These are phyloP conservation scores for Ferdinandea cuprea DNA, from an alignment of 2,888 invertebrate species.

Conservation along the genomic window DNA sequence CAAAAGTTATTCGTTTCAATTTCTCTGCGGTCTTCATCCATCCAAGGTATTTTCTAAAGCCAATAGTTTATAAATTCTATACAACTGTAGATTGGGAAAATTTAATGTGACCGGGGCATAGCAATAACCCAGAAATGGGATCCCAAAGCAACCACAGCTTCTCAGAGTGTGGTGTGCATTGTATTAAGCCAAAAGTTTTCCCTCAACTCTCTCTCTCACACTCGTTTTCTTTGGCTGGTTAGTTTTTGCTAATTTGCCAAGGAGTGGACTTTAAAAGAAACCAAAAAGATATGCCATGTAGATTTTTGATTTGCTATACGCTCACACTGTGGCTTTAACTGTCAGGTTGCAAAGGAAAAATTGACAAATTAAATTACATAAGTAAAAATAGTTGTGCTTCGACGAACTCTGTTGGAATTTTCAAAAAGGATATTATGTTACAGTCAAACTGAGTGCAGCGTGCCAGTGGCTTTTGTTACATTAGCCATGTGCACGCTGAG, in stretches of 20 bases:
- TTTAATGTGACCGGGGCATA: conserved; percentile 44
- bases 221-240: too few relatives aligned
- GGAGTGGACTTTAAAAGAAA: conserved; percentile 34
- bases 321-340: background rate
- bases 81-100: conserved; percentile 48
- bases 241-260: conserved; percentile 46
- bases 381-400: background rate
- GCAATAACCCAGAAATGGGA: conserved; percentile 7
- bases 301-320: conserved; percentile 3
- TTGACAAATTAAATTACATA: conserved; percentile 45
- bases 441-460: background rate
- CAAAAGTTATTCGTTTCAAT: conserved; percentile 58
- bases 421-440: conserved; percentile 2
- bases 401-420: background rate
- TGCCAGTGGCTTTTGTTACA: conserved; percentile 6
- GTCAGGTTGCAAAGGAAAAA: conserved; percentile 6
- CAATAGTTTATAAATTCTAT: conserved; percentile 65
- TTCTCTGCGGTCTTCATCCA: conserved; percentile 39
- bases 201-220: conserved; percentile 13
- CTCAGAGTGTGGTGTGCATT: conserved; percentile 42
- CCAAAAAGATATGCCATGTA: background rate
- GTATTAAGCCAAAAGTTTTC: conserved; percentile 27
- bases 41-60: conserved; percentile 60
- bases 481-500: background rate
- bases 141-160: conserved; percentile 53